Evolutionary conservation across 2,888 invertebrate genomes (phyloP).

Genomic region (Pollenia angustigena): DNA sequence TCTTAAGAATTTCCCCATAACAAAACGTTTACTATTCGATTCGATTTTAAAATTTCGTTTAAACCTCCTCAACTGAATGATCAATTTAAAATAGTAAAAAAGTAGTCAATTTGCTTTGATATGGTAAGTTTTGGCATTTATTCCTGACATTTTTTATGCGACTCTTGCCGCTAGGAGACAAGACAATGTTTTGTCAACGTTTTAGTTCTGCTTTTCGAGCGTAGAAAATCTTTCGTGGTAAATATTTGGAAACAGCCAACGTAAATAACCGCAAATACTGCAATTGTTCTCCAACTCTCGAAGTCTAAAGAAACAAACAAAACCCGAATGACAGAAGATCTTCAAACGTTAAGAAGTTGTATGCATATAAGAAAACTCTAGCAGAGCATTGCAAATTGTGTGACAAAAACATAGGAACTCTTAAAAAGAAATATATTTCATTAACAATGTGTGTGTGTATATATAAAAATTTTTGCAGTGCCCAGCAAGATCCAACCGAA

Average conservation of each 20-base stretch:
- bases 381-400: slow-evolving; percentile 73
- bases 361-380: slow-evolving; percentile 42
- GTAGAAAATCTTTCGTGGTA: slow-evolving; percentile 70
- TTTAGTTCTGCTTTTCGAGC: slow-evolving; percentile 69
- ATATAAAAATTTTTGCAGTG: slow-evolving; percentile 39
- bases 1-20: too few relatives aligned
- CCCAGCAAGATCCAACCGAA: slow-evolving; percentile 73
- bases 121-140: slow-evolving; percentile 44
- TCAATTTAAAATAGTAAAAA: slow-evolving; percentile 6
- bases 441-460: not conserved
- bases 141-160: not conserved
- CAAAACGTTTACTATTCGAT: not conserved
- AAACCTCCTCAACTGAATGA: not conserved
- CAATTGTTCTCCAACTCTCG: slow-evolving; percentile 28
- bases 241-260: slow-evolving; percentile 74
- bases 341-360: slow-evolving; percentile 34
- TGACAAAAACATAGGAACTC: slow-evolving; percentile 56
- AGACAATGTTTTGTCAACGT: slow-evolving; percentile 63
- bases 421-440: not conserved
- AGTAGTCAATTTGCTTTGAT: slow-evolving; percentile 57
- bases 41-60: not conserved
- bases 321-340: slow-evolving; percentile 17
- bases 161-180: slow-evolving; percentile 11
- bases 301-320: slow-evolving; percentile 22
- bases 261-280: slow-evolving; percentile 71